Percentiles rank a stretch among this genome's conserved stretches.
Evolutionary conservation across 2,797 vertebrate species (phyloP).

Genomic region (Pogoniulus pusillus): DNA sequence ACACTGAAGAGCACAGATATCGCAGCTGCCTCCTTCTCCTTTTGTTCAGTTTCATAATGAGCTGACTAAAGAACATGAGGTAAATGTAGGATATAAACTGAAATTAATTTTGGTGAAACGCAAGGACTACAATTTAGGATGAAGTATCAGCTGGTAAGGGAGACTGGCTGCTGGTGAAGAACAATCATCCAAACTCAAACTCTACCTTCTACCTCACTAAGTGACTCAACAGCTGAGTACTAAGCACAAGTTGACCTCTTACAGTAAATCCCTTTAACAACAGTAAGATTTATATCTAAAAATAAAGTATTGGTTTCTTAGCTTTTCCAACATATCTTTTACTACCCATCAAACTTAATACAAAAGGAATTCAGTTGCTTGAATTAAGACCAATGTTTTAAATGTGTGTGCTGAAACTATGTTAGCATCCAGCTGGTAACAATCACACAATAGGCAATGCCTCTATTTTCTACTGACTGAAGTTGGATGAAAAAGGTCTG

Average conservation of each 20-base stretch:
- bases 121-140: constrained; percentile 50
- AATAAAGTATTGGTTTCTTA: neutral
- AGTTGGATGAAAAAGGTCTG: neutral
- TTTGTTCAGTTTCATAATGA: constrained; percentile 68
- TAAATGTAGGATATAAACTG: constrained; percentile 51
- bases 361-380: neutral
- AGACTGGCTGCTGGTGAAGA: constrained; percentile 53
- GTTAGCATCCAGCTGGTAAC: neutral
- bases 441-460: neutral
- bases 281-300: neutral
- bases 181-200: constrained; percentile 26
- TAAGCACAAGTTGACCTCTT: neutral
- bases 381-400: neutral
- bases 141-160: constrained; percentile 61
- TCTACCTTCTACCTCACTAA: constrained; percentile 12
- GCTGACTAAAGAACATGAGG: constrained; percentile 58
- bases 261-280: neutral
- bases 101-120: constrained; percentile 58
- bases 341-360: neutral
- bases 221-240: neutral
- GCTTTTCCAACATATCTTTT: neutral
- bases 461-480: neutral
- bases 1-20: constrained; percentile 57
- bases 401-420: neutral
- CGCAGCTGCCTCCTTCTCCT: constrained; percentile 72